phyloP scores from a whole-genome alignment of 2,797 vertebrate species.

The Sebastes kiyomatsui region DNA sequence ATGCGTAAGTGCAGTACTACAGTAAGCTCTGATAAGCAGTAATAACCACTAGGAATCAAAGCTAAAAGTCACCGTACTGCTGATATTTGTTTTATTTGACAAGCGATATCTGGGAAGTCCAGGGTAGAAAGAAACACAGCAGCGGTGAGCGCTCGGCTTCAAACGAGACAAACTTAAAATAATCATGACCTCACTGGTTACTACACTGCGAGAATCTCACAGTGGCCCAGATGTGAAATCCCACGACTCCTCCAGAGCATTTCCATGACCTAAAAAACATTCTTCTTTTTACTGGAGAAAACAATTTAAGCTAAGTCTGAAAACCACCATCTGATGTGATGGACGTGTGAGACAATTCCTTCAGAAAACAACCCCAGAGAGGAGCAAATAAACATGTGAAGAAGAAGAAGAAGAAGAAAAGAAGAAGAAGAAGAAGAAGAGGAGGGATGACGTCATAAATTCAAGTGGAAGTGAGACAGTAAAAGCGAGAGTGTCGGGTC shows the following conservation, averaged over 20 bases:
- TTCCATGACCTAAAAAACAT: conserved; percentile 34
- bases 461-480: conserved; percentile 41
- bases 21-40: neutral
- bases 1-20: neutral
- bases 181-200: conserved; percentile 30
- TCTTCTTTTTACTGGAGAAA: neutral
- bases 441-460: conserved; percentile 44
- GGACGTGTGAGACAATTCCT: conserved; percentile 6
- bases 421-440: neutral
- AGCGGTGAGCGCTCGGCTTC: neutral
- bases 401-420: neutral
- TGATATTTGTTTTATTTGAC: neutral
- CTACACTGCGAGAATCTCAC: neutral
- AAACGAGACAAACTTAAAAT: neutral
- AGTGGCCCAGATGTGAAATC: conserved; percentile 33
- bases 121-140: neutral
- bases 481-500: conserved; percentile 56
- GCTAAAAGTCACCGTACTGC: neutral
- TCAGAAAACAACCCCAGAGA: neutral
- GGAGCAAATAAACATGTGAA: neutral
- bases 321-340: conserved; percentile 3
- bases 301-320: neutral
- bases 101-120: neutral
- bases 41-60: neutral
- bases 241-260: conserved; percentile 16